Base-by-base conservation (phyloP, 1,140 invertebrate genomes). In the Kradibia gibbosae region DNA sequence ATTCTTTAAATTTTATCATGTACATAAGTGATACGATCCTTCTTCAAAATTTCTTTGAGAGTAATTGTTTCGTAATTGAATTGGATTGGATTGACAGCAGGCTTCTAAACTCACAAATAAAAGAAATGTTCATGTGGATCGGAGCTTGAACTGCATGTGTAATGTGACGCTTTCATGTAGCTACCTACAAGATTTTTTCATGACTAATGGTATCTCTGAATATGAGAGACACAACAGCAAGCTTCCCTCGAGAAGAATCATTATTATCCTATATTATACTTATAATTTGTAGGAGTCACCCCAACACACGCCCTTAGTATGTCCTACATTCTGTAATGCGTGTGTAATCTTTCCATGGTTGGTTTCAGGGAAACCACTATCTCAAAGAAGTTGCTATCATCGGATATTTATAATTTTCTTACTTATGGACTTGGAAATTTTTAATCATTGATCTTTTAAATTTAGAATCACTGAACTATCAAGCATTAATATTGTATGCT, bases 111-210 rank as follows among this genome's bases (percentile, higher is more conserved):
- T 77, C 39, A 45, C 2, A 78, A 72, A 60, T 73, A 8, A 74
- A 71, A 74, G 34, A 0, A 20, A 57, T 28, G 15, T 67, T 8
- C 34, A 45, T n/a, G 31, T 60, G 28, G 71, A 80, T 22, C 20
- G 17, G 53, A 73, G 75, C 48, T 67, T 78, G 39, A 50, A 78
- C 57, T 67, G 42, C 57, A 48, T 60, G 45, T 31, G 20, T 55
- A 55, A 55, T n/a, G 22, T n/a, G 53, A 5, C 22, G 53, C 22
- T 55, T 55, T 77, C 34, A 20, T 53, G 67, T 53, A 70, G 11
- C 20, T n/a, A 55, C 5, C 25, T 3, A n/a, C 53, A n/a, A 55
- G 53, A 55, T 55, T 55, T 55, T n/a, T n/a, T 28, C 57, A 60
- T 60, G 57, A 60, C 57, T 60, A 60, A 60, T 10, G 17, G 53